A percentile compares a stretch with the other conserved stretches of the same genome.
Conservation (phyloP, 1,140 invertebrate species). For the Drosophila nasuta region DNA sequence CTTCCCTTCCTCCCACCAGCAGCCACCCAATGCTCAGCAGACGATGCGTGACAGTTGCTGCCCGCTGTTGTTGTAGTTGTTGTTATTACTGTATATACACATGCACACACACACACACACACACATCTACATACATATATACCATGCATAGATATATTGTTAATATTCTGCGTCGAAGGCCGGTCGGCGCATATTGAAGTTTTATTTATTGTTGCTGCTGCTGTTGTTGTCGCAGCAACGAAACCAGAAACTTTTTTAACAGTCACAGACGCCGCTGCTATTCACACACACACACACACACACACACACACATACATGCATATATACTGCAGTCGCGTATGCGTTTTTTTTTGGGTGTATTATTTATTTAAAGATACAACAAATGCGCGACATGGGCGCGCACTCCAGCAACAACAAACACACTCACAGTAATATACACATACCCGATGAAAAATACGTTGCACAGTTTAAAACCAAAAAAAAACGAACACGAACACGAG, state of each 20-base stretch:
- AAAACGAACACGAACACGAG: conserved; percentile 1
- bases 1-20: not conserved
- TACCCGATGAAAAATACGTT: conserved; percentile 12
- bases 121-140: not conserved
- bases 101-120: conserved; percentile 11
- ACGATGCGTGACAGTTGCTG: conserved; percentile 37
- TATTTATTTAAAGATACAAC: conserved; percentile 44
- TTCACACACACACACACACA: conserved; percentile 30
- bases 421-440: not conserved
- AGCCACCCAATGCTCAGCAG: not conserved
- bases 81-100: conserved; percentile 33
- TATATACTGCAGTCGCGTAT: conserved; percentile 17
- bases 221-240: conserved; percentile 39
- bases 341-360: conserved; percentile 26
- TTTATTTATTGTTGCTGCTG: conserved; percentile 50
- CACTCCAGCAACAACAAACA: conserved; percentile 9
- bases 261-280: conserved; percentile 42
- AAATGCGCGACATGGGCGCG: conserved; percentile 14
- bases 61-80: not conserved
- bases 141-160: conserved; percentile 30
- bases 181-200: conserved; percentile 57
- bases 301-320: conserved; percentile 10
- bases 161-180: conserved; percentile 56
- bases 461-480: conserved; percentile 9
- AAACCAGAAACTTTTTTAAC: conserved; percentile 61